These are phyloP conservation scores for Agrypnia vestita DNA, from an alignment of 1,140 invertebrate species.

Conservation along the genomic window DNA sequence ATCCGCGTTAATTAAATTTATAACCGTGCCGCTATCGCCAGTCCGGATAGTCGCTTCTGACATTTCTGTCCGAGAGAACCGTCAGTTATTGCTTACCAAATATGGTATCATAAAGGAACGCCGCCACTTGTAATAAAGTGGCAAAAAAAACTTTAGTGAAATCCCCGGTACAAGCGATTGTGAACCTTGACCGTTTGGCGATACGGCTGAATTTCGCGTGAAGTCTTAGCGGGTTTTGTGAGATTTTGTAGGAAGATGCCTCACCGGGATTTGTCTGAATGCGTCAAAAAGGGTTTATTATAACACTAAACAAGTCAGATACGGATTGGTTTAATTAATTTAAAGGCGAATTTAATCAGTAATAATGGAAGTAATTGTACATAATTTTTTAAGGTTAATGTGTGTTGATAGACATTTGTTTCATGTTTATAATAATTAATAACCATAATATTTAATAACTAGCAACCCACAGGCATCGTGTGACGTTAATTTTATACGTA, in stretches of 20 bases:
- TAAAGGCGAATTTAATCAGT: conserved; percentile 46
- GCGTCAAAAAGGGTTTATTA: conserved; percentile 61
- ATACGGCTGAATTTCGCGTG: neutral
- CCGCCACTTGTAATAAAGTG: conserved; percentile 56
- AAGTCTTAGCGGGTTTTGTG: neutral
- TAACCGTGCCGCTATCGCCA: conserved; percentile 49
- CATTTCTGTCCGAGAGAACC: conserved; percentile 24
- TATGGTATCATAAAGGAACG: conserved; percentile 68
- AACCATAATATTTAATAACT: too few relatives aligned
- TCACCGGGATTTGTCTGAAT: conserved; percentile 59
- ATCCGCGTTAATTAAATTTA: conserved; percentile 59
- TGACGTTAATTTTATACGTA: too few relatives aligned
- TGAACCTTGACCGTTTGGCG: neutral
- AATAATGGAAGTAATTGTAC: too few relatives aligned
- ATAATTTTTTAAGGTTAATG: too few relatives aligned
- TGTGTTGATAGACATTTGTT: too few relatives aligned
- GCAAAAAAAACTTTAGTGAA: conserved; percentile 14
- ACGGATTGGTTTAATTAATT: conserved; percentile 49
- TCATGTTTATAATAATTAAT: too few relatives aligned
- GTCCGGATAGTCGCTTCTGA: conserved; percentile 10
- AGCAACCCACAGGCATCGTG: too few relatives aligned
- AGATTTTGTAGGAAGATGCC: neutral
- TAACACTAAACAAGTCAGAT: conserved; percentile 60
- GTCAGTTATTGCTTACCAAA: conserved; percentile 68
- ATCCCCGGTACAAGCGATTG: neutral